Base-by-base conservation (phyloP, 1,140 invertebrate species). In the Drosophila trapezifrons region DNA sequence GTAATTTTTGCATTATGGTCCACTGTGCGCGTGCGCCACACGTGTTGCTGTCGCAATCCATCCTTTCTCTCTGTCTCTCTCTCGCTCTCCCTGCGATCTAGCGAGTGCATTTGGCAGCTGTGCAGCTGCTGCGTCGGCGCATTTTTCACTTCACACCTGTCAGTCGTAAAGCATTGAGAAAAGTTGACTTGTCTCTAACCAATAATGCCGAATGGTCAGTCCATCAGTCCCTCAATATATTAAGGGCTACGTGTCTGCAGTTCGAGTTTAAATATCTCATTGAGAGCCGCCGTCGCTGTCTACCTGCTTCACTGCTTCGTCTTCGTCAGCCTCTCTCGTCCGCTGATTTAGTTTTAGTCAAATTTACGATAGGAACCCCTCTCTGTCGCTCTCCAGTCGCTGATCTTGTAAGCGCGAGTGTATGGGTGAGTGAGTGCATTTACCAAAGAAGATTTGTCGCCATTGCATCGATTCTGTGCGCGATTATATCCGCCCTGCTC, bases 311-410 rank as follows among this genome's bases (percentile, higher is more conserved):
- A 22, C 15, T 35, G 70, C 20, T n/a, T 40, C 42, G 32, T 38
- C 49, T 56, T 74, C 29, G 18, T 9, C 32, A 18, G 27, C 7
- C 25, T 62, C 46, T 64, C 27, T 29, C n/a, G n/a, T 75, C 72
- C 57, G 72, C 76, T 77, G 84, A 80, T 89, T 78, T 77, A 89
- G 84, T 80, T 90, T 75, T 37, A 87, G 85, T 84, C 84, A 80
- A 89, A 89, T 89, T 90, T 90, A 81, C 77, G 73, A 82, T 78
- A 62, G 66, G 37, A 71, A 32, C 52, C 17, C 43, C 18, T 27
- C 59, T 42, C 56, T 46, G 42, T 46, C 18, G 25, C 55, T 38
- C 75, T 38, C n/a, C 63, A 72, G 65, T 73, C 49, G 65, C 40
- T 57, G 78, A 82, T 85, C 83, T 72, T 87, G 62, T 49, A 49